phyloP scores from a whole-genome alignment of 1,140 invertebrate species.

The Gryllus bimaculatus region DNA sequence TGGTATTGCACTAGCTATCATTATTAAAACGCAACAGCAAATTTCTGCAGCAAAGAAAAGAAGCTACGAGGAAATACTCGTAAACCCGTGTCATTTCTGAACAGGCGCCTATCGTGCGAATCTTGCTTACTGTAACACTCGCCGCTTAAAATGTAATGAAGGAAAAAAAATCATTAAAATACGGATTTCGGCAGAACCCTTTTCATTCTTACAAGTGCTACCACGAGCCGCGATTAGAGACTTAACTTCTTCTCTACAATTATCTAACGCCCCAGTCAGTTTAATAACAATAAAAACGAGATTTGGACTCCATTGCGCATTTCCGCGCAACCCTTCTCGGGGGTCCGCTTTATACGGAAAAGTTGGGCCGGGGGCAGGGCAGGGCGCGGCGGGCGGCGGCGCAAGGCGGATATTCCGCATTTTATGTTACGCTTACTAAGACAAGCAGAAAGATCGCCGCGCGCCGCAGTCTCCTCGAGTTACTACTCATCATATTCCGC shows the following conservation, averaged over 20 bases:
- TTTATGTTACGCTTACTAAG: not conserved
- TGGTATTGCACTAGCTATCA: too few relatives aligned
- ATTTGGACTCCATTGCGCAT: not conserved
- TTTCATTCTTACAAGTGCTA: not conserved
- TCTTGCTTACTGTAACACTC: not conserved
- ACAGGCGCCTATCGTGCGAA: not conserved
- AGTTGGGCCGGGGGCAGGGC: not conserved
- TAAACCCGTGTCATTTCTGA: too few relatives aligned
- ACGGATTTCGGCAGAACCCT: not conserved
- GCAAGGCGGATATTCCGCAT: not conserved
- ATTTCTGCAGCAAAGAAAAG: too few relatives aligned
- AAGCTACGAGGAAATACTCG: too few relatives aligned
- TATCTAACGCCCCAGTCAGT: conserved; percentile 3
- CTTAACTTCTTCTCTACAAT: conserved; percentile 1
- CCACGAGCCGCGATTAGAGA: not conserved
- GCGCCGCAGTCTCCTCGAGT: not conserved
- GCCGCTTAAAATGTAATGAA: not conserved
- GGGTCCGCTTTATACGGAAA: not conserved
- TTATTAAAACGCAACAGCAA: too few relatives aligned
- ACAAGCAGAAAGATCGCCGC: not conserved
- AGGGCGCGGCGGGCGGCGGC: too few relatives aligned
- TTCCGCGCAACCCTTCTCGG: not conserved
- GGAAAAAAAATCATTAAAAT: not conserved
- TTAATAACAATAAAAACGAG: conserved; percentile 6
- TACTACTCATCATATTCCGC: not conserved